Evolutionary conservation across 2,113 vertebrate species (phyloP), one percentile per base, ranked within the genome.

Genomic region (Polyodon spathula): DNA sequence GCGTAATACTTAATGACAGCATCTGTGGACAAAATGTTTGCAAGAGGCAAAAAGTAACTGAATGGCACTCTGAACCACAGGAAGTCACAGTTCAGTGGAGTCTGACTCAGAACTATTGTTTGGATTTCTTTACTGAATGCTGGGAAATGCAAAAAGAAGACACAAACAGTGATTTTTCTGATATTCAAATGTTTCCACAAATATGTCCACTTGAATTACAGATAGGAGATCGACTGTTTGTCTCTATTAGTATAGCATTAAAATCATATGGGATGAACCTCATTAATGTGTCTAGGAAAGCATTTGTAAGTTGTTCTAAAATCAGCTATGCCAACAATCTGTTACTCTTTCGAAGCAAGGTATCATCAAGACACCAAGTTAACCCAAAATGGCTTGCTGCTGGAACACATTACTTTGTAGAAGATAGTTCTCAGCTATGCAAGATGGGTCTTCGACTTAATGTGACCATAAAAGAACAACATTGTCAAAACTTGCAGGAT

Each of bases 141-240:
- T 91, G 82, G 85, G 68, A 64, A 51, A 66, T 65, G 60, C 64
- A 44, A 43, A 8, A 15, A 51, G 64, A 37, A 42, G 40, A 51
- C 54, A 48, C 6, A 51, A 58, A 15, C 10, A 63, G 54, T 56
- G 64, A 16, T 63, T 57, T 0, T 7, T 56, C 71, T n/a, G 55
- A 56, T 4, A n/a, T 44, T 42, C 61, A 79, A 39, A 74, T 14
- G 58, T 62, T 87, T 46, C 81, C 85, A 44, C 88, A 90, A 64
- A 82, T 93, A 64, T 93, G 88, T 57, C 88, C 89, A 17, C 71
- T 93, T 46, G 77, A 90, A 59, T 73, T 93, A 69, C 92, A 93
- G 6, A 43, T 84, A 6, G 89, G 87, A 58, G 89, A 92, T 4
- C 77, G 64, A 8, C 78, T 93, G 63, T 71, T 87, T 60, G 78